Conservation (phyloP, 2,888 invertebrate genomes). For the Cecidostiba fungosa region DNA sequence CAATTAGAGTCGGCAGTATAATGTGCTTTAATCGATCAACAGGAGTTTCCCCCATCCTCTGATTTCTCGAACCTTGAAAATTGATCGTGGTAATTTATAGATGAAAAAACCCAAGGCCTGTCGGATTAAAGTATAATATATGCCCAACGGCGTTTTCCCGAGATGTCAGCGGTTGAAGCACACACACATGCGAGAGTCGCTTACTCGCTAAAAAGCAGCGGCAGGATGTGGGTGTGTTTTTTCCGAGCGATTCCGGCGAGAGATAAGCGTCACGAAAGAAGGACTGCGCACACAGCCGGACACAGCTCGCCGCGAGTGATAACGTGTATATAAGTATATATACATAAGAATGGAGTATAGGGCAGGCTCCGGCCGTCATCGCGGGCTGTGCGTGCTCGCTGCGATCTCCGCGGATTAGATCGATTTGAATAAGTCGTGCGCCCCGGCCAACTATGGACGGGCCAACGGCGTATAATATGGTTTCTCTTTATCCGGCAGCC, state of each 20-base stretch:
- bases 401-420: slow-evolving; percentile 44
- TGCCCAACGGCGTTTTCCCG: neutral
- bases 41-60: too few species aligned
- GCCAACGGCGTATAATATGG: slow-evolving; percentile 43
- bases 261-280: slow-evolving; percentile 41
- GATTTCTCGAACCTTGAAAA: too few species aligned
- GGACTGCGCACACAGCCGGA: neutral
- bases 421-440: slow-evolving; percentile 47
- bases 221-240: slow-evolving; percentile 22
- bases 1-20: slow-evolving; percentile 35
- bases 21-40: slow-evolving; percentile 32
- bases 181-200: neutral
- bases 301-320: too few species aligned
- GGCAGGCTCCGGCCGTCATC: neutral
- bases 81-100: too few species aligned
- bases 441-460: neutral
- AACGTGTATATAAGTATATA: neutral
- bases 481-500: slow-evolving; percentile 54
- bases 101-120: too few species aligned
- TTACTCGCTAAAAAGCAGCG: neutral
- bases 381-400: neutral
- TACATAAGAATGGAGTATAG: neutral
- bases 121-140: neutral
- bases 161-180: neutral
- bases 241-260: neutral